A percentile compares a stretch with the other conserved stretches of the same genome.
These are phyloP conservation scores for Cyclopterus lumpus DNA, from an alignment of 2,797 vertebrate genomes.

Conservation along the genomic window DNA sequence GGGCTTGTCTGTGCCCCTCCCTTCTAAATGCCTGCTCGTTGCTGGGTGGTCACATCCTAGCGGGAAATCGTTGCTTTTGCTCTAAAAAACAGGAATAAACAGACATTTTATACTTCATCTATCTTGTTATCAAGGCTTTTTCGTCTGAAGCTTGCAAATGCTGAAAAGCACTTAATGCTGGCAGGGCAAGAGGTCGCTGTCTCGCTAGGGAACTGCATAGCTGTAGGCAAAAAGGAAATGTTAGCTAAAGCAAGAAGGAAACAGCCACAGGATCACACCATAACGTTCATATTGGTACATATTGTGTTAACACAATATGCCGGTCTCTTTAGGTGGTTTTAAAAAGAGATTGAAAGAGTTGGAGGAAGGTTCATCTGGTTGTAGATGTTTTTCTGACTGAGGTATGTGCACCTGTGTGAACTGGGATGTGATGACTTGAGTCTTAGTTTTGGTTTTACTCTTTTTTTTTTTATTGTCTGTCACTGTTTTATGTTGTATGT, in stretches of 20 bases:
- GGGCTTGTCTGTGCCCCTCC: slow-evolving; percentile 48
- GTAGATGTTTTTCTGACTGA: too few species aligned
- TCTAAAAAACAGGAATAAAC: slow-evolving; percentile 39
- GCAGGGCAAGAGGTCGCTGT: slow-evolving; percentile 24
- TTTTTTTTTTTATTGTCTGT: too few species aligned
- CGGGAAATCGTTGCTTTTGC: slow-evolving; percentile 36
- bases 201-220: slow-evolving; percentile 8
- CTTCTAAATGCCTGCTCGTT: slow-evolving; percentile 26
- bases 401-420: too few species aligned
- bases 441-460: too few species aligned
- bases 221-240: slow-evolving; percentile 19
- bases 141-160: slow-evolving; percentile 18
- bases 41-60: slow-evolving; percentile 47
- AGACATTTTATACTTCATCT: slow-evolving; percentile 42
- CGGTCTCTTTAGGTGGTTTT: too few species aligned
- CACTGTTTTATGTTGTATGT: too few species aligned
- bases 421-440: too few species aligned
- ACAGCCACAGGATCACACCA: background rate
- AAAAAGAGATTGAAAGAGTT: too few species aligned
- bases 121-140: slow-evolving; percentile 28
- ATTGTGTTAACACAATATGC: slow-evolving; percentile 29
- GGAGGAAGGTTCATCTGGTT: too few species aligned
- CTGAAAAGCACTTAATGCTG: slow-evolving; percentile 25
- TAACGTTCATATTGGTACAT: slow-evolving; percentile 24
- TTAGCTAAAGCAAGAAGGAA: slow-evolving; percentile 13